Percentiles rank a stretch among this genome's conserved stretches.
phyloP scores from a whole-genome alignment of 2,797 vertebrate genomes.

The Myiotriccus ornatus region DNA sequence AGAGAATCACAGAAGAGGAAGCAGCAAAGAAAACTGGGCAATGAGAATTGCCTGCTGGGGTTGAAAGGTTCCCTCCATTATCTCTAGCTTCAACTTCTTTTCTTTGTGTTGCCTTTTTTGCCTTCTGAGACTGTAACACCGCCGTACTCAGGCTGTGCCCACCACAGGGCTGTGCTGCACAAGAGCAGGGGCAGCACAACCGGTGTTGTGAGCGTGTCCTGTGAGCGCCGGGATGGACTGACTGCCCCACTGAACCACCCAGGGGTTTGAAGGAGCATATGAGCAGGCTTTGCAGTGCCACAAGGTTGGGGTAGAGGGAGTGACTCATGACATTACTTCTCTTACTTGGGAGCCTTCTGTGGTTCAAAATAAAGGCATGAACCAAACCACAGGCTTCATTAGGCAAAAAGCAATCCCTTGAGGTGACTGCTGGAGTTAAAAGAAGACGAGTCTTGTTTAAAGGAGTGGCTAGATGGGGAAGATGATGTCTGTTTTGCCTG shows the following conservation, averaged over 20 bases:
- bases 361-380: background rate
- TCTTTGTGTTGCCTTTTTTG: background rate
- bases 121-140: background rate
- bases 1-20: background rate
- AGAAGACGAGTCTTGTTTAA: background rate
- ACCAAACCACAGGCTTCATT: background rate
- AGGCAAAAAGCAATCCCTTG: background rate
- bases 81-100: background rate
- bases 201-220: background rate
- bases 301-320: rapidly evolving
- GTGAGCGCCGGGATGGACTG: background rate
- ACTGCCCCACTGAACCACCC: background rate
- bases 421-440: background rate
- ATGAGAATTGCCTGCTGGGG: background rate
- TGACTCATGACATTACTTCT: background rate
- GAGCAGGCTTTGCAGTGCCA: background rate
- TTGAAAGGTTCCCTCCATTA: background rate
- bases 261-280: rapidly evolving
- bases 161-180: rapidly evolving
- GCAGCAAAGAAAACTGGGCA: background rate
- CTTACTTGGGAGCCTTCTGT: background rate
- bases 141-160: rapidly evolving
- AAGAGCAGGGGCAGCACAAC: background rate
- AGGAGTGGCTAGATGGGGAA: conserved; percentile 23
- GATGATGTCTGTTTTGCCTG: conserved; percentile 18